Base-by-base conservation (phyloP, 2,113 vertebrate species). In the Cyprinus carpio region DNA sequence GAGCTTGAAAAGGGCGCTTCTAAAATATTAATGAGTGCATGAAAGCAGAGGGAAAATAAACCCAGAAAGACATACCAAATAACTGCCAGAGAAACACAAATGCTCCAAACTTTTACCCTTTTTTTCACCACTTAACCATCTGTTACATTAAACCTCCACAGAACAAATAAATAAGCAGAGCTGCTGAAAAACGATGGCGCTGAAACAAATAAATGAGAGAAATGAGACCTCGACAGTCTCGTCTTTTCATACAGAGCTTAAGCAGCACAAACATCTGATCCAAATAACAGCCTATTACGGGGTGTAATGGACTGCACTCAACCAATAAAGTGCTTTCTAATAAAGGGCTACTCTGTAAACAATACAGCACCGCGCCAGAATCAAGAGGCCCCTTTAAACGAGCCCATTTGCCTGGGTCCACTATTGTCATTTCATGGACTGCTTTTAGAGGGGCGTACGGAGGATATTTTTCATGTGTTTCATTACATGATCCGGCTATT, bases 241-340 rank as follows among this genome's bases (percentile, higher is more conserved):
- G n/a, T 58, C 46, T 75, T 75, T 65, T 40, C 56, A 82, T 11
- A 67, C 43, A 49, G 79, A 91, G 86, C 88, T 84, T 83, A 77
- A 84, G 86, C 72, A 87, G 90, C 89, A 89, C 88, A 90, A 46
- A 75, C 87, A 86, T 93, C 77, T 91, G 85, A 87, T 84, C 78
- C 82, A 84, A 90, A 91, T 90, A 90, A 91, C 85, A 90, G 90
- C 81, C 91, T 89, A 92, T 93, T 92, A 93, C 85, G 84, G 89
- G 83, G 90, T 89, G 90, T 92, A 94, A 93, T 93, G 91, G 91
- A 82, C 91, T 91, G 90, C 87, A 91, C 86, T 87, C 72, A 88
- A 89, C 88, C 91, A 91, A 91, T 93, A 92, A 94, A 93, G 90
- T 90, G 88, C 87, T 71, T 69, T 82, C 87, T 92, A 93, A 93